phyloP scores from a whole-genome alignment of 1,140 invertebrate genomes.

The Pseudachorutes palmiensis region DNA sequence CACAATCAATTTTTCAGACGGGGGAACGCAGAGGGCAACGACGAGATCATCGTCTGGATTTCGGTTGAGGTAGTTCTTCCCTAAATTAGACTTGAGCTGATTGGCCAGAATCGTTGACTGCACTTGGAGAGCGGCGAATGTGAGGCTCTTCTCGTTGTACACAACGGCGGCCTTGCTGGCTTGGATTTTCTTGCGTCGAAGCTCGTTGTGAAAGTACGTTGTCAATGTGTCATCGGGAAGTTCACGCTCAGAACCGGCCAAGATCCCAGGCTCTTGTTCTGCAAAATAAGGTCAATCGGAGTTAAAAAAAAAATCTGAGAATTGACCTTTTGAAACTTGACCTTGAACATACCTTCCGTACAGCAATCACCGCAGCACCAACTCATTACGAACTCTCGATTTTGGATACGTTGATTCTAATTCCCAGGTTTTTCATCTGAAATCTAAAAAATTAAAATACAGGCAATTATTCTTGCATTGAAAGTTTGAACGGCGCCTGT shows the following conservation, averaged over 20 bases:
- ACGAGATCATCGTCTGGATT: conserved; percentile 20
- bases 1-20: conserved; percentile 18
- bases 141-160: background rate
- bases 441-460: no score
- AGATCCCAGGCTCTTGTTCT: conserved; percentile 2
- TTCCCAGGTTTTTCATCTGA: no score
- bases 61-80: background rate
- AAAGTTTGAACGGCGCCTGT: no score
- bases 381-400: background rate
- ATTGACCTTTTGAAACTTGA: background rate
- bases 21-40: conserved; percentile 17
- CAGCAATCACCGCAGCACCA: background rate
- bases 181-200: background rate
- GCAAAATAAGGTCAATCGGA: background rate
- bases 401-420: no score
- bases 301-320: background rate
- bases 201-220: conserved; percentile 5
- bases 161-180: background rate
- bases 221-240: background rate
- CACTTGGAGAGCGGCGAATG: background rate
- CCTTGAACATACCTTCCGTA: background rate
- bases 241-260: background rate
- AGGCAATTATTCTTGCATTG: no score
- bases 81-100: background rate
- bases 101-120: background rate